phyloP scores from a whole-genome alignment of 2,113 vertebrate genomes.

The Ginglymostoma cirratum region DNA sequence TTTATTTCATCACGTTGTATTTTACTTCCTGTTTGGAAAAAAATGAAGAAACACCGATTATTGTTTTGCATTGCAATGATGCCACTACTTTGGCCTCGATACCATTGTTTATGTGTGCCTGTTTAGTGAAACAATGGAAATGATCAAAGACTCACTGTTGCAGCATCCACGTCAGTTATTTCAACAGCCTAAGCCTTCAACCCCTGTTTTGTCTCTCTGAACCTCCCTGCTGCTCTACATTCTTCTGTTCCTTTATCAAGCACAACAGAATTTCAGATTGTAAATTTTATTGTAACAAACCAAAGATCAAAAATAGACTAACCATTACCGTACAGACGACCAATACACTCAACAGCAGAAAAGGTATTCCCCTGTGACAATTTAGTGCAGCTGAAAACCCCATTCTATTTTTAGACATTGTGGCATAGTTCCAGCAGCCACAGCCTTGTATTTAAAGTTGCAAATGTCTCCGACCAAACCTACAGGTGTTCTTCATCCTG shows the following conservation, averaged over 20 bases:
- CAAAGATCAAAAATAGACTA: neutral
- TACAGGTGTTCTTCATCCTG: neutral
- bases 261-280: neutral
- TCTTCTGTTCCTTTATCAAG: neutral
- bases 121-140: neutral
- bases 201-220: neutral
- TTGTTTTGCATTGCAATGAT: neutral
- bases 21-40: neutral
- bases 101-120: neutral
- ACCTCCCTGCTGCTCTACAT: neutral
- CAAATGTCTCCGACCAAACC: neutral
- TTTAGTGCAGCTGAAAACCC: neutral
- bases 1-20: neutral
- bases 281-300: neutral
- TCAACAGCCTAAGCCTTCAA: neutral
- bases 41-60: too few relatives aligned
- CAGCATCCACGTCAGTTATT: neutral
- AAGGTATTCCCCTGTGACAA: neutral
- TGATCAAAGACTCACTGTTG: neutral
- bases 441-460: neutral
- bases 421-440: neutral
- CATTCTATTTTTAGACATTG: neutral
- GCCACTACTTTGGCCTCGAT: neutral
- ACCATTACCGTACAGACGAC: neutral
- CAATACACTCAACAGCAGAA: neutral